phyloP scores from a whole-genome alignment of 92 coral and sea anemone genomes.

The Scolanthus callimorphus region DNA sequence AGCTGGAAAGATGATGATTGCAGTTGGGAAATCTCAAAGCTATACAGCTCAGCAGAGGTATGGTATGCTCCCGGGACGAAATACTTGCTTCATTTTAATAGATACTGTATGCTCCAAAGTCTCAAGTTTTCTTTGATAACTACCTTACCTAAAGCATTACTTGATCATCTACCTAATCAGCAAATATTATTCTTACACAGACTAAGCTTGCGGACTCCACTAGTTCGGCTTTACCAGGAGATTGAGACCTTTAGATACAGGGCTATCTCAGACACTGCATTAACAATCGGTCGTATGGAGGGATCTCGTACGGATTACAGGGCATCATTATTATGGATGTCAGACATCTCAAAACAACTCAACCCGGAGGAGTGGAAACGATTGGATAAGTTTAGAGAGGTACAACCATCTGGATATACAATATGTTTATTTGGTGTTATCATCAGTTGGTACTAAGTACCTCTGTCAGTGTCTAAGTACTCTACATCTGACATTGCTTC shows the following conservation, averaged over 20 bases:
- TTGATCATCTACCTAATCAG: no score
- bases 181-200: no score
- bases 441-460: no score
- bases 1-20: conserved; percentile 99
- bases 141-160: no score
- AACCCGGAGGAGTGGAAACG: conserved; percentile 96
- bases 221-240: conserved; percentile 92
- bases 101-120: no score
- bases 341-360: conserved; percentile 91
- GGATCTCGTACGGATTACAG: conserved; percentile 84
- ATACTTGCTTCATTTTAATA: no score
- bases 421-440: no score
- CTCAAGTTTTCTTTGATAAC: no score
- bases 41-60: conserved; percentile 98
- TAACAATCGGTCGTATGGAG: conserved; percentile 93
- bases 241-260: conserved; percentile 93
- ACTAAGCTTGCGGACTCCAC: conserved; percentile 87
- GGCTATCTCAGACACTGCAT: conserved; percentile 89
- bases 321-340: conserved; percentile 96
- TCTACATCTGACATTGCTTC: no score
- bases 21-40: conserved; percentile 96
- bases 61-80: no score
- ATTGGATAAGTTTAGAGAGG: conserved; percentile 96
- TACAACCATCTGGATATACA: conserved; percentile 9
- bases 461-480: no score